Conservation (phyloP, 2,113 vertebrate genomes). For the Apeltes quadracus region DNA sequence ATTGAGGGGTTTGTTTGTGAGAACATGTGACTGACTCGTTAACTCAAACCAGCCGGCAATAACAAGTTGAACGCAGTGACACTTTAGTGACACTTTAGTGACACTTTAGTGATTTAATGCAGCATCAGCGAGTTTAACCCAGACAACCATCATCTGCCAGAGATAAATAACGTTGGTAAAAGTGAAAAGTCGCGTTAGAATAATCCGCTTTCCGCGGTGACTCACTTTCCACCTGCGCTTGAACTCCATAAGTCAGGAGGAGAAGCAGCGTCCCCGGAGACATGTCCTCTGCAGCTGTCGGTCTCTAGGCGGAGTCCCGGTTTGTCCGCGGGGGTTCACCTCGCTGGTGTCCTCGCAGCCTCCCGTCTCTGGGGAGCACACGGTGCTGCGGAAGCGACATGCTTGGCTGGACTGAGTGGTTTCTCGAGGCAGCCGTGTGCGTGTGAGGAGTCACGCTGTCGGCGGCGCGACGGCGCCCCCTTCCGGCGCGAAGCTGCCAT, state of each 20-base stretch:
- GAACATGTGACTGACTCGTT: neutral
- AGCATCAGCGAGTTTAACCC: neutral
- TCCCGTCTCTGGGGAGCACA: neutral
- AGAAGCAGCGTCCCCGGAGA: conserved; percentile 21
- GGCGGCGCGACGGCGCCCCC: too few species aligned
- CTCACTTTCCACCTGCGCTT: conserved; percentile 72
- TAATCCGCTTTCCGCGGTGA: neutral
- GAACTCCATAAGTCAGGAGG: conserved; percentile 32
- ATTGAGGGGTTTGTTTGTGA: neutral
- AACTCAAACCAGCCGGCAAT: conserved; percentile 7
- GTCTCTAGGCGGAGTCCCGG: too few species aligned
- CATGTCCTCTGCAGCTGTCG: conserved; percentile 42
- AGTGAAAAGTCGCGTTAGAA: neutral
- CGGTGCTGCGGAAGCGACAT: conserved; percentile 38
- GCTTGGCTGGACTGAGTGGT: neutral
- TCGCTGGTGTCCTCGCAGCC: conserved; percentile 2
- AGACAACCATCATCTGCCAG: neutral
- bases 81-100: conserved; percentile 8
- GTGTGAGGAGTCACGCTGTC: too few species aligned
- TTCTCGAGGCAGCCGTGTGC: rapidly evolving
- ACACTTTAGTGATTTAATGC: conserved; percentile 7
- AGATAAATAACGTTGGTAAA: neutral
- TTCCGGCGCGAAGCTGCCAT: too few species aligned
- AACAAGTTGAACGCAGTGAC: neutral
- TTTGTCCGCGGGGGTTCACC: neutral